phyloP scores from a whole-genome alignment of 2,797 vertebrate genomes.

The Heteromormyrus szaboi region DNA sequence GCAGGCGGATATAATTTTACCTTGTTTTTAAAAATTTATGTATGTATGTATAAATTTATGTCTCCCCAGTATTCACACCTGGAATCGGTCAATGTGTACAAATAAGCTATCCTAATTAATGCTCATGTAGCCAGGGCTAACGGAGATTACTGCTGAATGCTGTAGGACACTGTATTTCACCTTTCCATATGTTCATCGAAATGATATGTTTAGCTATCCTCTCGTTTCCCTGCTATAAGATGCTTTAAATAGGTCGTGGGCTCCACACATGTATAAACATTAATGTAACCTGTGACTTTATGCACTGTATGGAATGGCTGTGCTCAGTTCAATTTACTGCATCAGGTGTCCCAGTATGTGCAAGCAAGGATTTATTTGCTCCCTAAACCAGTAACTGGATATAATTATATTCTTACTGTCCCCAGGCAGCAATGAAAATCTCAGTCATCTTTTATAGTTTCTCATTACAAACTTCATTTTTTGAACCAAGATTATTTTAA shows the following conservation, averaged over 20 bases:
- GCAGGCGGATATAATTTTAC: not conserved
- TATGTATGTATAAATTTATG: not conserved
- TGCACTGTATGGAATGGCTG: not conserved
- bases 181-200: not conserved
- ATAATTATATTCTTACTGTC: not conserved
- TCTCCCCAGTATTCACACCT: not conserved
- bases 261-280: not conserved
- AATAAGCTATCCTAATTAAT: not conserved
- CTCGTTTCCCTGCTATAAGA: not conserved
- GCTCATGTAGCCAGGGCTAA: not conserved
- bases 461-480: not conserved
- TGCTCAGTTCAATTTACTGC: not conserved
- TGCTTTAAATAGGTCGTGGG: not conserved
- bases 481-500: not conserved
- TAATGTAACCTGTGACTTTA: slow-evolving; percentile 1
- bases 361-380: not conserved
- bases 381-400: not conserved
- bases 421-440: slow-evolving; percentile 9
- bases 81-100: not conserved
- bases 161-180: not conserved
- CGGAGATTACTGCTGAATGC: not conserved
- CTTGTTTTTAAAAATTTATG: not conserved
- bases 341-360: not conserved
- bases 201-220: not conserved
- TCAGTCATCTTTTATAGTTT: slow-evolving; percentile 11